Evolutionary conservation across 2,888 invertebrate species (phyloP).

Genomic region (Scaptomyza tumidula): DNA sequence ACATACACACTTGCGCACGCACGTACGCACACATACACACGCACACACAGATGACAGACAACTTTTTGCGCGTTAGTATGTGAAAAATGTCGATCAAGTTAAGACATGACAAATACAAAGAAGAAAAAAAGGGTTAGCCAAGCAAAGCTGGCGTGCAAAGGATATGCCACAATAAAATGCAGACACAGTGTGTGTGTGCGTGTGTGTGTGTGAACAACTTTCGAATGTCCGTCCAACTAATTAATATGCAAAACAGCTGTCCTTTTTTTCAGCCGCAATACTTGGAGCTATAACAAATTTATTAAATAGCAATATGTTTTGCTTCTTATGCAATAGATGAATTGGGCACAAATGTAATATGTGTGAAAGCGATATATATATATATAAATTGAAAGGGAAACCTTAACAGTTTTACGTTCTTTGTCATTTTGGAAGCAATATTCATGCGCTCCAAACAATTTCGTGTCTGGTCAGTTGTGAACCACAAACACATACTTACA

Average conservation of each 20-base stretch:
- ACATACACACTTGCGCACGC: conserved; percentile 3
- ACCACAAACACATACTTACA: conserved; percentile 3
- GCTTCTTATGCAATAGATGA: conserved; percentile 7
- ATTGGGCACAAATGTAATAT: conserved; percentile 15
- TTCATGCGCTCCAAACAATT: conserved; percentile 32
- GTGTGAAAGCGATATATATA: conserved; percentile 8
- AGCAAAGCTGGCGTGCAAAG: conserved; percentile 13
- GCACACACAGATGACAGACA: conserved; percentile 40
- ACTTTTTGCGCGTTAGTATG: conserved; percentile 40
- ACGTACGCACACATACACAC: conserved; percentile 4
- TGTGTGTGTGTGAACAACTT: conserved; percentile 16
- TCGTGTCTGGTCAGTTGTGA: conserved; percentile 55
- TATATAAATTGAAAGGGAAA: conserved; percentile 33
- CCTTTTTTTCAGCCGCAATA: conserved; percentile 4
- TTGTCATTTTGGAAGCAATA: conserved; percentile 51
- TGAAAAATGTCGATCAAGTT: conserved; percentile 62
- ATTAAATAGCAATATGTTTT: conserved; percentile 49
- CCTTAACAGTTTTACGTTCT: conserved; percentile 14
- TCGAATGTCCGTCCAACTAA: conserved; percentile 43
- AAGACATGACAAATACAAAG: conserved; percentile 43
- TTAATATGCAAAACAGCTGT: conserved; percentile 64
- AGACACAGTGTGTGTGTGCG: neutral
- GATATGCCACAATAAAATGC: conserved; percentile 11
- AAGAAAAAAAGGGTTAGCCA: conserved; percentile 36
- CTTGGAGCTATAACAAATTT: conserved; percentile 49